These are phyloP conservation scores for Tyrophagus putrescentiae DNA, from an alignment of 1,140 invertebrate species.

Conservation along the genomic window DNA sequence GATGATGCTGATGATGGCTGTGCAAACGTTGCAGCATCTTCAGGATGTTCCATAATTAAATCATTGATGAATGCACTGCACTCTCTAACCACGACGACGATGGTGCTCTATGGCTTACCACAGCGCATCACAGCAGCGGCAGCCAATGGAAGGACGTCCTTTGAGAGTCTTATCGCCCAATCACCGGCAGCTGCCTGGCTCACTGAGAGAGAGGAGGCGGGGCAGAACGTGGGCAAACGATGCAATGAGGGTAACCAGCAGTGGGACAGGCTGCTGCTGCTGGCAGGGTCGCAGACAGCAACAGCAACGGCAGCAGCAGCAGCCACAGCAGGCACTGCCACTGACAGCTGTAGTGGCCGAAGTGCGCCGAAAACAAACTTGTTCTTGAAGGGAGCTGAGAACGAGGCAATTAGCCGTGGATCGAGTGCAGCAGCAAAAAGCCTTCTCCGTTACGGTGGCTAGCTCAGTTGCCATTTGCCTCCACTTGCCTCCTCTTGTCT, in stretches of 20 bases:
- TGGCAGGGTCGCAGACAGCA: neutral
- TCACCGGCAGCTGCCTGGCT: neutral
- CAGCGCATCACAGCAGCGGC: no score
- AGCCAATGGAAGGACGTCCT: neutral
- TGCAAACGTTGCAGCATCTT: no score
- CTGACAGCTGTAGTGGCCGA: no score
- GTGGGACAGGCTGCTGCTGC: neutral
- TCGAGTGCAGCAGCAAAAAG: constrained; percentile 1
- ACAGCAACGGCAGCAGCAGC: neutral
- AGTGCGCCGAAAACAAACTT: neutral
- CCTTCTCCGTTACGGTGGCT: constrained; percentile 9
- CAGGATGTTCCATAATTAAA: no score
- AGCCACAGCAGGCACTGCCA: neutral
- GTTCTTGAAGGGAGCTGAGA: no score
- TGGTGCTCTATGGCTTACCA: no score
- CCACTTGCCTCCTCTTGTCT: neutral
- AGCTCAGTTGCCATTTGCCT: neutral
- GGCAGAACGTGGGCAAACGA: neutral
- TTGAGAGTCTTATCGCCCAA: neutral
- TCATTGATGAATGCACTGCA: no score
- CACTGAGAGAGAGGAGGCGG: neutral
- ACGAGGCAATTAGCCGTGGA: constrained; percentile 1
- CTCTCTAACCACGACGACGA: no score
- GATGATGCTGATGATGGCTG: no score
- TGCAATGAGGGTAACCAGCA: neutral